These are phyloP conservation scores for Acanthochromis polyacanthus DNA, from an alignment of 2,113 vertebrate species.

Conservation along the genomic window DNA sequence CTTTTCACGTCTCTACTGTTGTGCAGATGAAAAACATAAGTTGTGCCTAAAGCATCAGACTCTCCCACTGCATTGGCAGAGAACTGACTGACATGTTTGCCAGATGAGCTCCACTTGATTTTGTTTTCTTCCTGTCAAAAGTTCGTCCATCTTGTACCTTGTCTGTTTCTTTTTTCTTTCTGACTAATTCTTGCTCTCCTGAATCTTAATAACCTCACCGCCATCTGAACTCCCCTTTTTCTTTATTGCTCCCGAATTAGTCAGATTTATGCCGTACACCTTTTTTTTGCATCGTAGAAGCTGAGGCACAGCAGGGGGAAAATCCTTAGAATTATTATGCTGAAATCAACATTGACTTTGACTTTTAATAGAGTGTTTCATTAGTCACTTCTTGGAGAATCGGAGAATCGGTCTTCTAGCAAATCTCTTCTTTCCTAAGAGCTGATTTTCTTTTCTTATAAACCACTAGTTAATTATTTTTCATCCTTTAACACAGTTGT, in stretches of 20 bases:
- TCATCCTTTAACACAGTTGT: no score
- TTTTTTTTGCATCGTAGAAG: neutral
- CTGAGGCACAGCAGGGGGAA: neutral
- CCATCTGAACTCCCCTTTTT: neutral
- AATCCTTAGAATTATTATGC: neutral
- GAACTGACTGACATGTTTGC: constrained; percentile 6
- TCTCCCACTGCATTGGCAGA: neutral
- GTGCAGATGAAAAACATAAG: no score
- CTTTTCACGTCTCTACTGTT: no score
- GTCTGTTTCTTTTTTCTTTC: neutral
- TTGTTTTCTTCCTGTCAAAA: constrained; percentile 28
- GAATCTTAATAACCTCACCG: constrained; percentile 14
- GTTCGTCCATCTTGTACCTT: constrained; percentile 19
- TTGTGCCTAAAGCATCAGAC: no score
- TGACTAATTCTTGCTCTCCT: constrained; percentile 6
- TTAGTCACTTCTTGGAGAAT: no score
- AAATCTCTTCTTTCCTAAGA: no score
- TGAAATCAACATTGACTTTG: no score
- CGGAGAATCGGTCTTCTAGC: no score
- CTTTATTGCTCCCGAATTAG: neutral
- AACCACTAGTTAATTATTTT: no score
- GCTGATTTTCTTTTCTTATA: no score
- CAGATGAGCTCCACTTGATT: neutral
- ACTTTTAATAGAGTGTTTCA: no score
- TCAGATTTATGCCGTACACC: neutral